phyloP scores from a whole-genome alignment of 2,113 vertebrate species.

The Parus major region DNA sequence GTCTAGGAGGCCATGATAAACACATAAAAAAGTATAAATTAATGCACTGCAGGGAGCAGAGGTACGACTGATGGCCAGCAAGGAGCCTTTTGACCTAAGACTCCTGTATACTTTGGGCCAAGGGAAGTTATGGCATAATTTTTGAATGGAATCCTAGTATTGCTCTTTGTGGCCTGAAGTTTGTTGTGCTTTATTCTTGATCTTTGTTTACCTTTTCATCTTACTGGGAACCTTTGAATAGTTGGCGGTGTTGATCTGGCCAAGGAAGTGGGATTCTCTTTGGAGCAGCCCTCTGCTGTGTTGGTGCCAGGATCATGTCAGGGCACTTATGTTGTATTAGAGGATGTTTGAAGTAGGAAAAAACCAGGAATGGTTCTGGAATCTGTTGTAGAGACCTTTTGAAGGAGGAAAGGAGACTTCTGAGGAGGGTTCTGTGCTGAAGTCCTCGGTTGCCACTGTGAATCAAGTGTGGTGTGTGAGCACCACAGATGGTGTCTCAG shows the following conservation, averaged over 20 bases:
- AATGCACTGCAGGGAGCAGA: neutral
- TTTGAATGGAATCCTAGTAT: neutral
- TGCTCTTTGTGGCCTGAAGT: neutral
- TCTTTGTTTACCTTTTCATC: neutral
- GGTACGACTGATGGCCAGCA: neutral
- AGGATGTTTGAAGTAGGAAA: neutral
- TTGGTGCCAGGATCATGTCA: neutral
- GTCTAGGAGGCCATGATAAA: neutral
- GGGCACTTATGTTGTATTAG: neutral
- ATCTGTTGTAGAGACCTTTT: neutral
- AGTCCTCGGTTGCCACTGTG: accelerated
- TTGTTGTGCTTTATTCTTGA: neutral
- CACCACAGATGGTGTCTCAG: neutral
- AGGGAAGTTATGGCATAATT: neutral
- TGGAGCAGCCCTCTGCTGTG: neutral
- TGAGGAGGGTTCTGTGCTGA: neutral
- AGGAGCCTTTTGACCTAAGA: neutral
- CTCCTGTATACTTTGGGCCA: neutral
- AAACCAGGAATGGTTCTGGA: neutral
- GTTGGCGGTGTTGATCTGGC: neutral
- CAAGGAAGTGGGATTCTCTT: neutral
- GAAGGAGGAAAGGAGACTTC: neutral
- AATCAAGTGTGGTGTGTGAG: neutral
- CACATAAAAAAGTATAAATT: neutral
- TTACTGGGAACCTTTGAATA: neutral